Percentiles rank a stretch among this genome's conserved stretches.
Conservation (phyloP, 1,140 invertebrate species). For the Eupristina koningsbergeri region DNA sequence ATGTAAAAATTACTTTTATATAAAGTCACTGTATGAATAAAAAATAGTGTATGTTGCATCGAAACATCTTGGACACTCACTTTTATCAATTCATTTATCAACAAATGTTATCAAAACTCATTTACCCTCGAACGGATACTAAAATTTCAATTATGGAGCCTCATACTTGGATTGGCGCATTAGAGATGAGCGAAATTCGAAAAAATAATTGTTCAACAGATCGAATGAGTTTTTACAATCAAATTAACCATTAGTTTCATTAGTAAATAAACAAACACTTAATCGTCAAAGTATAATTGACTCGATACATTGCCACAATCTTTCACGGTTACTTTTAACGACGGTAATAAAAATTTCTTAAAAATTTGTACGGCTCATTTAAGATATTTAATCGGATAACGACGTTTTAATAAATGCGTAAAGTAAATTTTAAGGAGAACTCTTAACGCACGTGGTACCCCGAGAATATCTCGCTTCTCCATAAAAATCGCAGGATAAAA, state of each 20-base stretch:
- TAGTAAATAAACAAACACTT: not conserved
- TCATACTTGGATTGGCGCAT: not conserved
- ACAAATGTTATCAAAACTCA: not conserved
- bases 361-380: constrained; percentile 18
- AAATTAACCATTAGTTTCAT: not conserved
- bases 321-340: constrained; percentile 2
- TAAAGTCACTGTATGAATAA: too few relatives aligned
- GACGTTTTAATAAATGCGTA: constrained; percentile 41
- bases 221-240: not conserved
- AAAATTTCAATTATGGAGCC: not conserved
- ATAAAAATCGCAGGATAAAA: constrained; percentile 16
- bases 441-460: not conserved
- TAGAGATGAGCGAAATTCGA: not conserved
- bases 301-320: constrained; percentile 17
- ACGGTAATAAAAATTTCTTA: constrained; percentile 27
- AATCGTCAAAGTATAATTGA: constrained; percentile 1
- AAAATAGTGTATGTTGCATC: too few relatives aligned
- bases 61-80: too few relatives aligned
- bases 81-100: too few relatives aligned
- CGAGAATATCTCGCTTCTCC: not conserved
- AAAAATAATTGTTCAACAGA: not conserved
- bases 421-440: constrained; percentile 22
- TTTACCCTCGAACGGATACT: not conserved
- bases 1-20: too few relatives aligned
- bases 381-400: constrained; percentile 22